Conservation (phyloP, 2,797 vertebrate species). For the Sebastolobus alascanus region DNA sequence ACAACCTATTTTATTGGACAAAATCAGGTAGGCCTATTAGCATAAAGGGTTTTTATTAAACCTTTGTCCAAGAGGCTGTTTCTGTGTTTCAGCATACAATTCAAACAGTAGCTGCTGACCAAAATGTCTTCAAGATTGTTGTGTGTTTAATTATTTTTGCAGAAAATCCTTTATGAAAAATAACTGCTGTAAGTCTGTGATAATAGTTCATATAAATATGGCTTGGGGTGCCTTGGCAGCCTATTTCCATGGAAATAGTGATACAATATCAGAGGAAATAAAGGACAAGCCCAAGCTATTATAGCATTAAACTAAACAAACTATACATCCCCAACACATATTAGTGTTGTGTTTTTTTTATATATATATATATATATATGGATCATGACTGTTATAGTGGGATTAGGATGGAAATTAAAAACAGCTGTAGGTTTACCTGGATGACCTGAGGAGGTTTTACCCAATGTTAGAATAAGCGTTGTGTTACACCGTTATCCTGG, state of each 20-base stretch:
- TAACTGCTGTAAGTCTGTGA: not conserved
- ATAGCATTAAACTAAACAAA: not conserved
- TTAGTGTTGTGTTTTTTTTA: too few relatives aligned
- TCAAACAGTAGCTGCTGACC: not conserved
- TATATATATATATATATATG: not conserved
- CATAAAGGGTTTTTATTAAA: too few relatives aligned
- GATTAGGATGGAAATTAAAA: not conserved
- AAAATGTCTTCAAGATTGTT: not conserved
- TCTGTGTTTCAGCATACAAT: not conserved
- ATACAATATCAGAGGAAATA: not conserved
- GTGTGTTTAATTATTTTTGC: conserved; percentile 6
- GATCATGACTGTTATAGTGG: not conserved
- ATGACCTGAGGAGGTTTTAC: not conserved
- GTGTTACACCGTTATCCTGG: too few relatives aligned
- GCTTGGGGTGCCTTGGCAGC: not conserved
- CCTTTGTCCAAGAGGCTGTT: not conserved
- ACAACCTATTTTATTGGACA: not conserved
- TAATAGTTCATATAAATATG: not conserved
- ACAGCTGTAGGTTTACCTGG: too few relatives aligned
- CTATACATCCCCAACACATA: not conserved
- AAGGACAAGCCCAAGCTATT: not conserved
- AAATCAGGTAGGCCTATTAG: not conserved
- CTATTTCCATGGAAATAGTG: not conserved
- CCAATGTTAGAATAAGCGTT: not conserved
- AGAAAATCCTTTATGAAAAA: not conserved